Evolutionary conservation across 2,113 vertebrate genomes (phyloP).

Genomic region (Eulemur macaco): DNA sequence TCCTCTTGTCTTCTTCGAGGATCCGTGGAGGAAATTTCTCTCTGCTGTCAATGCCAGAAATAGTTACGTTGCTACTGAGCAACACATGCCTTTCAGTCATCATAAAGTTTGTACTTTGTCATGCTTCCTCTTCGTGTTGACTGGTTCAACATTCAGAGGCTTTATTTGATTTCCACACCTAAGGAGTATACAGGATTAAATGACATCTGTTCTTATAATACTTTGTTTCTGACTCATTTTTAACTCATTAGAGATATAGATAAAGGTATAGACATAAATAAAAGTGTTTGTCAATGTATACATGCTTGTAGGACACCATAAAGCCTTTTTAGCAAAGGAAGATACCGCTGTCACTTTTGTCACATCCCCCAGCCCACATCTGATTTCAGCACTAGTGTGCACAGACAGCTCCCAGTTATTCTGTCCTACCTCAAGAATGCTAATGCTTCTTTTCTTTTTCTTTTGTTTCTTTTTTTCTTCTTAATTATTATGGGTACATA

Average conservation of each 20-base stretch:
- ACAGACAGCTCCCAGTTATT: not conserved
- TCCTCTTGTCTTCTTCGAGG: not conserved
- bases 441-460: too few species aligned
- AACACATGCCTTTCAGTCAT: not conserved
- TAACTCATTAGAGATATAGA: not conserved
- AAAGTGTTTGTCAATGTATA: not conserved
- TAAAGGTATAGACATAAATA: not conserved
- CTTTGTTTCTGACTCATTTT: slow-evolving; percentile 18
- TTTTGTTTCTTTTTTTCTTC: too few species aligned
- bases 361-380: not conserved
- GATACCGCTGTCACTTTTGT: not conserved
- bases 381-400: not conserved
- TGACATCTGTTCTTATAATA: slow-evolving; percentile 16
- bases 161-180: not conserved
- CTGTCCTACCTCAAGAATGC: not conserved
- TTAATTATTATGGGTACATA: too few species aligned
- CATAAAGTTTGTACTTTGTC: not conserved
- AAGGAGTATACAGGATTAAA: not conserved
- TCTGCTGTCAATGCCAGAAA: not conserved
- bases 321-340: not conserved
- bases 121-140: not conserved
- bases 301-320: not conserved
- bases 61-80: not conserved
- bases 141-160: not conserved
- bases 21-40: not conserved